phyloP scores from a whole-genome alignment of 2,888 invertebrate genomes.

The Sphecodes monilicornis region DNA sequence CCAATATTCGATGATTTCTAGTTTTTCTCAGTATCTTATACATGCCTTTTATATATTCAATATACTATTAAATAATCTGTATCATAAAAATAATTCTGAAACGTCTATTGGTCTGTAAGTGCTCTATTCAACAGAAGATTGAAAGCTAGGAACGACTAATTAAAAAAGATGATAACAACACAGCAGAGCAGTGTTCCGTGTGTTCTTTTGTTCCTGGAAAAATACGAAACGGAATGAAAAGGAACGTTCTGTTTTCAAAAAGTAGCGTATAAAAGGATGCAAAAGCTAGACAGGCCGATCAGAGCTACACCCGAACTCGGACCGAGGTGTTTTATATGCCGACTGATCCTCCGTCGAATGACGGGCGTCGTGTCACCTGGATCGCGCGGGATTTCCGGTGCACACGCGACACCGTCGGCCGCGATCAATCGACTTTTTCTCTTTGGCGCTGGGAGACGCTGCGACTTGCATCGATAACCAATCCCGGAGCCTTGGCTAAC shows the following conservation, averaged over 20 bases:
- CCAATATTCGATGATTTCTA: too few relatives aligned
- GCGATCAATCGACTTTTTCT: constrained; percentile 66
- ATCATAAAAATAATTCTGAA: too few relatives aligned
- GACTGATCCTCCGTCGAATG: constrained; percentile 39
- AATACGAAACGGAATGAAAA: not conserved
- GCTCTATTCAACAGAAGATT: too few relatives aligned
- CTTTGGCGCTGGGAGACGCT: constrained; percentile 60
- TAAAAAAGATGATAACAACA: not conserved
- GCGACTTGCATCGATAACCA: constrained; percentile 70
- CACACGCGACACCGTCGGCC: constrained; percentile 51
- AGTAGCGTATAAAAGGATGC: not conserved
- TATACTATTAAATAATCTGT: too few relatives aligned
- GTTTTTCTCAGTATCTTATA: too few relatives aligned
- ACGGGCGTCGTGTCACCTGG: constrained; percentile 56
- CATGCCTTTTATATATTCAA: too few relatives aligned
- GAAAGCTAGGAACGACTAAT: too few relatives aligned
- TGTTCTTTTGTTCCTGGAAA: not conserved
- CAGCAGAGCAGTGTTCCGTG: not conserved
- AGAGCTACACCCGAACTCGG: not conserved
- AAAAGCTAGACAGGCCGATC: constrained; percentile 13
- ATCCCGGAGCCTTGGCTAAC: constrained; percentile 56
- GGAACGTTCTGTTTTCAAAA: not conserved
- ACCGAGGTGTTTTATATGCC: constrained; percentile 43
- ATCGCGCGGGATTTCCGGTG: constrained; percentile 69
- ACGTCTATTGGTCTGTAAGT: too few relatives aligned